These are phyloP conservation scores for Ispidina lecontei DNA, from an alignment of 2,797 vertebrate species.

Conservation along the genomic window DNA sequence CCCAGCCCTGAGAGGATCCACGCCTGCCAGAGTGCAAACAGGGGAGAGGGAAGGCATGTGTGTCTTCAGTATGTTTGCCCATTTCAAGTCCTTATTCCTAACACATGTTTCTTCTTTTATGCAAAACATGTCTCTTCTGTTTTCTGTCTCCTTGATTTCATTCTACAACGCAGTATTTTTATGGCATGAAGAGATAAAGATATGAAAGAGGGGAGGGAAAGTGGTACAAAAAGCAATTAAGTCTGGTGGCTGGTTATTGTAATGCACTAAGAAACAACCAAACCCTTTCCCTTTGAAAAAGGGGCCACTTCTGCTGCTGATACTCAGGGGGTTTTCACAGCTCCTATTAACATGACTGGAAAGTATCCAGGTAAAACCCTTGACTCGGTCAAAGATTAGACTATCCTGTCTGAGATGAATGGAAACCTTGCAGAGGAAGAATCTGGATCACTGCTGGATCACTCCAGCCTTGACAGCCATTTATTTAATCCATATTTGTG, in stretches of 20 bases:
- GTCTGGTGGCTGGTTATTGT: constrained; percentile 34
- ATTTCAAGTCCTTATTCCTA: constrained; percentile 57
- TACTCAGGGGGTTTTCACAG: constrained; percentile 5
- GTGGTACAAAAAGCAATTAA: constrained; percentile 53
- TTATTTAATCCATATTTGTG: neutral
- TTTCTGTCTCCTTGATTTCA: constrained; percentile 74
- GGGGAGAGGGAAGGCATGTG: neutral
- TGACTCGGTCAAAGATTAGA: neutral
- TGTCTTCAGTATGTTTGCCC: constrained; percentile 63
- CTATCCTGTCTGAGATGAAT: neutral
- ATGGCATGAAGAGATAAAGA: constrained; percentile 64
- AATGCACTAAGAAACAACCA: constrained; percentile 12
- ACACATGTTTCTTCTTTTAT: constrained; percentile 74
- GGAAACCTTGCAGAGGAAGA: neutral
- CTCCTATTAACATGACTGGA: constrained; percentile 27
- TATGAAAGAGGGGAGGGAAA: constrained; percentile 32
- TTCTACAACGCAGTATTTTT: constrained; percentile 72
- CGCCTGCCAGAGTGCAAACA: neutral
- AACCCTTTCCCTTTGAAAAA: constrained; percentile 1
- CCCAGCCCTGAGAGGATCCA: neutral
- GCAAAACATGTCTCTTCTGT: constrained; percentile 69
- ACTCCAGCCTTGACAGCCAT: neutral
- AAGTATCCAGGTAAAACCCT: constrained; percentile 26
- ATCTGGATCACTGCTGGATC: neutral
- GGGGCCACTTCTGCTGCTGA: neutral